Conservation (phyloP, 2,113 vertebrate genomes). For the Cygnus buccinator region DNA sequence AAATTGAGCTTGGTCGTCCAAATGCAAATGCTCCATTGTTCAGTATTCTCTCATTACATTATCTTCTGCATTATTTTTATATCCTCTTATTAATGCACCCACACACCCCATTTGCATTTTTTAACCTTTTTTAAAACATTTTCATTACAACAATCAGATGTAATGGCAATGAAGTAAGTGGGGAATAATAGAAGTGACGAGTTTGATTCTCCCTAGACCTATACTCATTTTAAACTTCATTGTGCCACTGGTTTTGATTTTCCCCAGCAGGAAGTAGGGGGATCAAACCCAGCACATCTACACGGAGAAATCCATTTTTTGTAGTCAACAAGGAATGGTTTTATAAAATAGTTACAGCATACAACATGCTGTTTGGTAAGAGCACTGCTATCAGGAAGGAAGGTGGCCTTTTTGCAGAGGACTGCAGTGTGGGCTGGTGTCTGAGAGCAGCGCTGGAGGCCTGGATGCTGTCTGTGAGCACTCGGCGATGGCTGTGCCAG, state of each 20-base stretch:
- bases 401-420: background rate
- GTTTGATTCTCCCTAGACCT: conserved; percentile 17
- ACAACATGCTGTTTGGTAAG: background rate
- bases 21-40: conserved; percentile 69
- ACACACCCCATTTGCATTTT: conserved; percentile 74
- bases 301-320: background rate
- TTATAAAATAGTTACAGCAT: background rate
- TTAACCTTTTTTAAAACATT: conserved; percentile 61
- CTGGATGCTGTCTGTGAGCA: background rate
- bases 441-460: background rate
- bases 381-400: background rate
- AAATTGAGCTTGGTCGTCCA: conserved; percentile 21
- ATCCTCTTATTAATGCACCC: conserved; percentile 76
- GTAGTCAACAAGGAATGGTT: background rate
- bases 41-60: conserved; percentile 62
- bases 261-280: background rate
- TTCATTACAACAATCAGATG: conserved; percentile 51
- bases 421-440: background rate
- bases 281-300: background rate
- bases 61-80: conserved; percentile 73
- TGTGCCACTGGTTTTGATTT: conserved; percentile 26
- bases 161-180: conserved; percentile 43
- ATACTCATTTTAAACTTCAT: background rate
- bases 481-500: background rate
- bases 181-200: conserved; percentile 50